phyloP scores from a whole-genome alignment of 1,140 invertebrate genomes.

The Neoseiulus cucumeris region DNA sequence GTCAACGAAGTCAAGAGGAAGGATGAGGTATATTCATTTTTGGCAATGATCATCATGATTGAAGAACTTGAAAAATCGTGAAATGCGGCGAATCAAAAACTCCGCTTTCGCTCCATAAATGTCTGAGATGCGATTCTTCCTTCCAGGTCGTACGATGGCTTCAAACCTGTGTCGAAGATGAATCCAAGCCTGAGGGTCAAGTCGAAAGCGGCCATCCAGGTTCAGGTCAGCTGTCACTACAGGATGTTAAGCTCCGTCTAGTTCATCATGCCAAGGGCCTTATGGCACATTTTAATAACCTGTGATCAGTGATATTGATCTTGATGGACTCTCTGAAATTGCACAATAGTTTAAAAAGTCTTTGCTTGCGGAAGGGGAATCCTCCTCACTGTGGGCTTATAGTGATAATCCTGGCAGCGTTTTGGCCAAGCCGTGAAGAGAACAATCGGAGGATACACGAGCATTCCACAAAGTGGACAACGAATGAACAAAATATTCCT shows the following conservation, averaged over 20 bases:
- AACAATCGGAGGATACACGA: too few relatives aligned
- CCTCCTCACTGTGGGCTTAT: too few relatives aligned
- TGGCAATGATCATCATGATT: neutral
- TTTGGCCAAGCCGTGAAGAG: too few relatives aligned
- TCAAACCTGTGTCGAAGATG: neutral
- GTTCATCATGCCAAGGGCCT: conserved; percentile 3
- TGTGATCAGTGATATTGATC: neutral
- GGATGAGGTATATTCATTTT: neutral
- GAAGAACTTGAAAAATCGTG: neutral
- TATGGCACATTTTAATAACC: conserved; percentile 7
- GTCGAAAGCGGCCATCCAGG: neutral
- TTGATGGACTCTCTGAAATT: too few relatives aligned
- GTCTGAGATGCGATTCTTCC: neutral
- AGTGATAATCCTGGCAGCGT: too few relatives aligned
- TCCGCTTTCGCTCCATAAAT: neutral
- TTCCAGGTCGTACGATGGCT: conserved; percentile 2
- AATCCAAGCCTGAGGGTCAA: neutral
- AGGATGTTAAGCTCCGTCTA: neutral
- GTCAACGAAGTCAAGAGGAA: neutral
- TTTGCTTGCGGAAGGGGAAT: too few relatives aligned
- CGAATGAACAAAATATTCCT: too few relatives aligned
- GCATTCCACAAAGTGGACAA: too few relatives aligned
- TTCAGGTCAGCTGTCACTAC: neutral
- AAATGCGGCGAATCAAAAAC: neutral
- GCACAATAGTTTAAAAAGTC: too few relatives aligned